Evolutionary conservation across 2,113 vertebrate species (phyloP).

Genomic region (Boulengeromyrus knoepffleri): DNA sequence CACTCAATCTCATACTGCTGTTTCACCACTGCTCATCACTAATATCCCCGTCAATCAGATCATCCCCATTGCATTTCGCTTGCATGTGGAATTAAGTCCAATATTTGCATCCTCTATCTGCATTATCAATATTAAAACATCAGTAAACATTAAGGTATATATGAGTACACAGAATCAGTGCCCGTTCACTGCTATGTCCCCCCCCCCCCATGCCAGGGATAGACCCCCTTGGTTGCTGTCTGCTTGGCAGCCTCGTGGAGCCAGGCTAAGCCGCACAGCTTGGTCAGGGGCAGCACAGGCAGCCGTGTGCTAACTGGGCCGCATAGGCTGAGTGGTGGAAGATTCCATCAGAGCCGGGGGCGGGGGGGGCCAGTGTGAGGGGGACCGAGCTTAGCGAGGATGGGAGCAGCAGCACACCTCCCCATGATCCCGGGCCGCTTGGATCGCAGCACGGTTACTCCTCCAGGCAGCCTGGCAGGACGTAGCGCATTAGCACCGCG

Average conservation of each 20-base stretch:
- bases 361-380: not conserved
- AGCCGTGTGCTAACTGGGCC: not conserved
- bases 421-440: conserved; percentile 23
- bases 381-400: not conserved
- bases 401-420: not conserved
- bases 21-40: not conserved
- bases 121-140: not conserved
- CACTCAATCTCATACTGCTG: not conserved
- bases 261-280: not conserved
- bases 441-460: conserved; percentile 45
- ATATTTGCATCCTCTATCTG: not conserved
- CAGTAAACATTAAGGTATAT: not conserved
- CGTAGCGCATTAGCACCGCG: conserved; percentile 34
- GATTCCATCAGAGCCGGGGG: not conserved
- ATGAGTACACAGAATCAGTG: not conserved
- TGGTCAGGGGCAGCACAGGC: not conserved
- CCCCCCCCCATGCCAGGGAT: not conserved
- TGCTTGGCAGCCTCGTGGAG: not conserved
- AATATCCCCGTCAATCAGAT: not conserved
- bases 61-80: not conserved
- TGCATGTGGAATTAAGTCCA: not conserved
- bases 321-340: not conserved
- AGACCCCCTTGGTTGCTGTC: not conserved
- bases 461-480: conserved; percentile 36
- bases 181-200: not conserved